These are phyloP conservation scores for Buteo buteo DNA, from an alignment of 2,113 vertebrate genomes.

Conservation along the genomic window DNA sequence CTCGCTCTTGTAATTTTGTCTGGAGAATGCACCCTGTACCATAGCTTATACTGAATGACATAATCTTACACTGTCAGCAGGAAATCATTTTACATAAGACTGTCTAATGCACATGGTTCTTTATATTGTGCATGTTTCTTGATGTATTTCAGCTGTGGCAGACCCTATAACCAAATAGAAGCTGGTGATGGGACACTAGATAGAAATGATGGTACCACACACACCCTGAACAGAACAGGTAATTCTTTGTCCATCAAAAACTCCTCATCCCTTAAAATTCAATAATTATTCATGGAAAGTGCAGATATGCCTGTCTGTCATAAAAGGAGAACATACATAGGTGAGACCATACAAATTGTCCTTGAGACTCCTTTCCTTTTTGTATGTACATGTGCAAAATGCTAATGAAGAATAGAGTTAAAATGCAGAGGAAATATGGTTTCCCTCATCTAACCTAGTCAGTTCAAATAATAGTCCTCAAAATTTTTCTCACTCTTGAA, in stretches of 20 bases:
- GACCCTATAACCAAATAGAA: slow-evolving; percentile 82
- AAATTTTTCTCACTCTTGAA: neutral
- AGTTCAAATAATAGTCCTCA: neutral
- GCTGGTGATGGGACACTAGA: slow-evolving; percentile 77
- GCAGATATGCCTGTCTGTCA: neutral
- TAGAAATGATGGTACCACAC: slow-evolving; percentile 61
- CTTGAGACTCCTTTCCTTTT: neutral
- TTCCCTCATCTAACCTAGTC: neutral
- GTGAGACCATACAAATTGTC: neutral
- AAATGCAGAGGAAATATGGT: neutral
- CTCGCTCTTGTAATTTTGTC: neutral
- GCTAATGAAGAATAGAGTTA: neutral
- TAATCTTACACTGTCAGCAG: neutral
- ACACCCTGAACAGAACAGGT: slow-evolving; percentile 81
- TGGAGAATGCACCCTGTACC: neutral
- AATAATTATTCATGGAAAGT: neutral
- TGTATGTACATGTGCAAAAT: neutral
- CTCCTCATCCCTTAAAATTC: neutral
- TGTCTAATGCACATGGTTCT: neutral
- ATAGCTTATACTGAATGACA: neutral
- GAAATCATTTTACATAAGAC: neutral
- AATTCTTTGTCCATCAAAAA: slow-evolving; percentile 11
- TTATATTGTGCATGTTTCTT: neutral
- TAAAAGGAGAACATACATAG: neutral
- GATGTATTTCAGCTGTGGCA: slow-evolving; percentile 86